Percentiles rank a stretch among this genome's conserved stretches.
These are phyloP conservation scores for Caenorhabditis japonica DNA, from an alignment of 2,888 invertebrate species.

Conservation along the genomic window DNA sequence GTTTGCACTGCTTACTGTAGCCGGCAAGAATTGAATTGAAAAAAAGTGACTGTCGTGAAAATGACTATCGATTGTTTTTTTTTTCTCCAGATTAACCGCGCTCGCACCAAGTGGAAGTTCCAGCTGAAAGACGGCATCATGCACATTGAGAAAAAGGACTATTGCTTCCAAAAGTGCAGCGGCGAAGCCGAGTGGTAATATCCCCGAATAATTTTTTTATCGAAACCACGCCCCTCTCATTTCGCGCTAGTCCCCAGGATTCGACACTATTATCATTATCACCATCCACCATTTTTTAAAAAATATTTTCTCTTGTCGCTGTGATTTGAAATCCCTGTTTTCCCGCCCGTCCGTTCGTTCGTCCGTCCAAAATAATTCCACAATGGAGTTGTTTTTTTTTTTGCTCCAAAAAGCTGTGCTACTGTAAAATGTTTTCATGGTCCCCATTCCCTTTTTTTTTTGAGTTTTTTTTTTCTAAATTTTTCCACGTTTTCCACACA, in stretches of 20 bases:
- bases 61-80: not conserved
- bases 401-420: not conserved
- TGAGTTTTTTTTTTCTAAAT: not conserved
- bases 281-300: no score
- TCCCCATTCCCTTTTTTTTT: not conserved
- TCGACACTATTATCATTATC: no score
- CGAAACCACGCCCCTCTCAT: slow-evolving; percentile 20
- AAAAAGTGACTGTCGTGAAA: not conserved
- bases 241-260: slow-evolving; percentile 36
- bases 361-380: slow-evolving; percentile 22
- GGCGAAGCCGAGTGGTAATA: slow-evolving; percentile 97
- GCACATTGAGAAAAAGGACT: slow-evolving; percentile 97
- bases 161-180: slow-evolving; percentile 97
- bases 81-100: slow-evolving; percentile 88
- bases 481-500: not conserved
- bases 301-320: slow-evolving; percentile 3
- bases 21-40: no score
- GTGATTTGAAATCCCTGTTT: slow-evolving; percentile 37
- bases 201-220: slow-evolving; percentile 2
- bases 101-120: slow-evolving; percentile 99
- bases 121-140: slow-evolving; percentile 99
- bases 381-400: not conserved
- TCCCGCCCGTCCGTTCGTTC: no score
- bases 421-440: not conserved
- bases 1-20: no score